Evolutionary conservation across 2,797 vertebrate species (phyloP).

Genomic region (Coluber constrictor): DNA sequence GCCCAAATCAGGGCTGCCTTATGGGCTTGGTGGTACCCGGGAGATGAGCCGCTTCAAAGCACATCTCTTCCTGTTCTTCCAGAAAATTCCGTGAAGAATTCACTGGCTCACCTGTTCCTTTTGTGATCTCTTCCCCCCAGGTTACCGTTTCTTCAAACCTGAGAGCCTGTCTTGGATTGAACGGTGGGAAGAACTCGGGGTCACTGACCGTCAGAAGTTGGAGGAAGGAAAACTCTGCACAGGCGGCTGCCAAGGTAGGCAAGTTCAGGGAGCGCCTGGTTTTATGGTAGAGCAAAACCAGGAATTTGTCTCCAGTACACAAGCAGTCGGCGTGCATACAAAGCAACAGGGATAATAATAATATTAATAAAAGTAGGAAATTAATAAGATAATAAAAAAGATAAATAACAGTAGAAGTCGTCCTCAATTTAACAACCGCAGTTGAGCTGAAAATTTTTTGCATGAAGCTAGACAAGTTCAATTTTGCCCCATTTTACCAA

Average conservation of each 20-base stretch:
- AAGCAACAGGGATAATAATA: not conserved
- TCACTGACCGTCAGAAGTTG: constrained; percentile 38
- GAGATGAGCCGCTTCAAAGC: too few relatives aligned
- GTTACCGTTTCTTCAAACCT: constrained; percentile 59
- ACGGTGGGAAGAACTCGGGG: constrained; percentile 44
- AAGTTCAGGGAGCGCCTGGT: fast-evolving
- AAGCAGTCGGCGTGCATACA: not conserved
- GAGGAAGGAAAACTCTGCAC: constrained; percentile 46
- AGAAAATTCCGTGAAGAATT: not conserved
- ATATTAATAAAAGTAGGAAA: not conserved
- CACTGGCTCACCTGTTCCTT: not conserved
- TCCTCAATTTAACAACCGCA: not conserved
- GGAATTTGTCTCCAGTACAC: not conserved
- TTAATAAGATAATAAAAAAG: not conserved
- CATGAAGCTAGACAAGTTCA: not conserved
- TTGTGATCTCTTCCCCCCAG: constrained; percentile 1
- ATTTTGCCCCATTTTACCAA: not conserved
- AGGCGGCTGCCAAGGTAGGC: constrained; percentile 43
- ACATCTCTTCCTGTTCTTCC: not conserved
- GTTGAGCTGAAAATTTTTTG: not conserved
- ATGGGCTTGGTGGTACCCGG: not conserved
- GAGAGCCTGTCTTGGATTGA: constrained; percentile 54
- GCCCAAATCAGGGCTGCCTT: not conserved
- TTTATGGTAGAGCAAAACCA: not conserved
- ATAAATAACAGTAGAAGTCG: not conserved